Evolutionary conservation across 2,113 vertebrate genomes (phyloP).

Genomic region (Charadrius vociferus): DNA sequence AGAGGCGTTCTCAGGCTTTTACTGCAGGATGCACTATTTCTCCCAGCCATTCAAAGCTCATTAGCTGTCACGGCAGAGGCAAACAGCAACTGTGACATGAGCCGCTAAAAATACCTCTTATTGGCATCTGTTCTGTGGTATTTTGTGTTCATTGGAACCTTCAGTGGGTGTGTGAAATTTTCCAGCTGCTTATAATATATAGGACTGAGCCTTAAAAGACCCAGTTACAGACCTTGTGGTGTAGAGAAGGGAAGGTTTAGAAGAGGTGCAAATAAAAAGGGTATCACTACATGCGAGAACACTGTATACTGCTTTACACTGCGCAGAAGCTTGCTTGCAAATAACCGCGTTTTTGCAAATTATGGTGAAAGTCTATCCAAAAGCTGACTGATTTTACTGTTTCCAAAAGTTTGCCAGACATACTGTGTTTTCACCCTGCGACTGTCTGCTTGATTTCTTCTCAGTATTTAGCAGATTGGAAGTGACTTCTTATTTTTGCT

Average conservation of each 20-base stretch:
- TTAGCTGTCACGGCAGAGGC: slow-evolving; percentile 66
- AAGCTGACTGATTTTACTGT: not conserved
- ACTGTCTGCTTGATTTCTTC: not conserved
- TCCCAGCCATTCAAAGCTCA: slow-evolving; percentile 57
- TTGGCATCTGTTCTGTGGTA: slow-evolving; percentile 69
- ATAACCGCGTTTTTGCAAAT: not conserved
- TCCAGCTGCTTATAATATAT: slow-evolving; percentile 73
- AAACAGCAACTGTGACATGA: slow-evolving; percentile 73
- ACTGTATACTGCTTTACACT: not conserved
- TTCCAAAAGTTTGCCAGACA: not conserved
- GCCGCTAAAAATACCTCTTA: slow-evolving; percentile 76
- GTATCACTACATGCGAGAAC: not conserved
- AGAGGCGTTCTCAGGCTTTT: slow-evolving; percentile 40
- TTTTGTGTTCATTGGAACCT: slow-evolving; percentile 76
- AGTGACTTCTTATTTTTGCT: not conserved
- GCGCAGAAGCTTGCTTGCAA: not conserved
- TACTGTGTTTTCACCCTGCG: rapidly evolving
- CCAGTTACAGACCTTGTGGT: not conserved
- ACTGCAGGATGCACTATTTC: slow-evolving; percentile 37
- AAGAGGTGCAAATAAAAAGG: not conserved
- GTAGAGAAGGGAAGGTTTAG: not conserved
- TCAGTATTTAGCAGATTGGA: not conserved
- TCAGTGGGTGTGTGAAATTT: slow-evolving; percentile 75
- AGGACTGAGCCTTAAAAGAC: slow-evolving; percentile 38
- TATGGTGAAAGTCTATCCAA: not conserved